A percentile compares a stretch with the other conserved stretches of the same genome.
Evolutionary conservation across 2,888 invertebrate genomes (phyloP).

Genomic region (Drosophila buzzatii): DNA sequence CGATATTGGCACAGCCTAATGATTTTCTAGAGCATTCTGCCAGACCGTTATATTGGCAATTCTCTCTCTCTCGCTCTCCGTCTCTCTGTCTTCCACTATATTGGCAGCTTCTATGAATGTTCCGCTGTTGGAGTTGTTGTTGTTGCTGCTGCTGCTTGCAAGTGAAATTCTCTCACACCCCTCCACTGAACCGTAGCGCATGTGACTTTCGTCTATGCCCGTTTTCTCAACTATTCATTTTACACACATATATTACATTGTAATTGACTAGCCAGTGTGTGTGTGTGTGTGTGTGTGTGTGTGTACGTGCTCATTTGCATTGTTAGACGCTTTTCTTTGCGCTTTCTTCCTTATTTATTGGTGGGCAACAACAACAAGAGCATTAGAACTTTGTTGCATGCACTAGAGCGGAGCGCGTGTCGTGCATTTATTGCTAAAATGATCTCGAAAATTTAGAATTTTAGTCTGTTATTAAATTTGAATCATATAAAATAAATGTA

Average conservation of each 20-base stretch:
- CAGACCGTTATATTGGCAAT: conserved; percentile 8
- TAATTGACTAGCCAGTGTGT: conserved; percentile 27
- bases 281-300: conserved; percentile 11
- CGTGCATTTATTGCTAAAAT: no score
- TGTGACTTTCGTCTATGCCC: conserved; percentile 46
- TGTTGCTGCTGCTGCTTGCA: background rate
- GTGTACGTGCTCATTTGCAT: conserved; percentile 73
- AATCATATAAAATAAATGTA: background rate
- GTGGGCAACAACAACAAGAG: conserved; percentile 6
- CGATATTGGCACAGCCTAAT: conserved; percentile 43
- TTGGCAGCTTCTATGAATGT: conserved; percentile 15
- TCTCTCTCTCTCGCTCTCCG: background rate
- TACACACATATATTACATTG: conserved; percentile 35
- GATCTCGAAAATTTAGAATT: background rate
- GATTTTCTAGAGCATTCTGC: conserved; percentile 52
- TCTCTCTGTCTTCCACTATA: background rate
- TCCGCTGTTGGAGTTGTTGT: background rate
- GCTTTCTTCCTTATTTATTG: conserved; percentile 65
- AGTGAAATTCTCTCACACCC: conserved; percentile 33
- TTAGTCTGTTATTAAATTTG: background rate
- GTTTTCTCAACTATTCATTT: conserved; percentile 28
- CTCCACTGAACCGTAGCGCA: conserved; percentile 50
- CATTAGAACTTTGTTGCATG: conserved; percentile 21
- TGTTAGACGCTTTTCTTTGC: conserved; percentile 66
- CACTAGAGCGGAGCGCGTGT: background rate